Conservation (phyloP, 2,113 vertebrate species). For the Eublepharis macularius region DNA sequence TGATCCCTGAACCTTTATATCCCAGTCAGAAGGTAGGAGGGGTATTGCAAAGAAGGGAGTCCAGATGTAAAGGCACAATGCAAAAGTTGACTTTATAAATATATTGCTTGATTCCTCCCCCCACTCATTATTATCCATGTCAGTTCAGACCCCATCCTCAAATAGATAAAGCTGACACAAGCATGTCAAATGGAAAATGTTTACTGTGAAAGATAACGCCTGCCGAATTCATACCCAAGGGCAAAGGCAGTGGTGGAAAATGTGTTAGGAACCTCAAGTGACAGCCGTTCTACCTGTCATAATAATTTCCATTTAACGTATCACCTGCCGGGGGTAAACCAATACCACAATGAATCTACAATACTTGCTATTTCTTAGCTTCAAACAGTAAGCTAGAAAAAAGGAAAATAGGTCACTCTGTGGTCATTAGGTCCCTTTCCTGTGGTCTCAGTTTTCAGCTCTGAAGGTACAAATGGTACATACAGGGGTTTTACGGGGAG, state of each 20-base stretch:
- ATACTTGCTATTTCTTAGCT: neutral
- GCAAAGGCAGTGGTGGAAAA: slow-evolving; percentile 38
- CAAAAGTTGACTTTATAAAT: too few species aligned
- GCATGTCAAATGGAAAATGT: slow-evolving; percentile 7
- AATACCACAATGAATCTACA: slow-evolving; percentile 24
- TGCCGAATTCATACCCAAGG: neutral
- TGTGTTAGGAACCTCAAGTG: neutral
- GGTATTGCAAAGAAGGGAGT: too few species aligned
- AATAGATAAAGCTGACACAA: neutral
- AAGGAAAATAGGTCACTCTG: neutral
- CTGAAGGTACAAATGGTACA: accelerated
- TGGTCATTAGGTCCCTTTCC: neutral
- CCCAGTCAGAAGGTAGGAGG: too few species aligned
- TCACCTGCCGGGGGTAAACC: slow-evolving; percentile 26
- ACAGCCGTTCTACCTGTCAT: accelerated
- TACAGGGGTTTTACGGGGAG: too few species aligned
- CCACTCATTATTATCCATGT: too few species aligned
- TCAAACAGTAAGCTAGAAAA: accelerated
- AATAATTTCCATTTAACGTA: slow-evolving; percentile 5
- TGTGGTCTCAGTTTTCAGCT: neutral
- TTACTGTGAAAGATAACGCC: slow-evolving; percentile 4
- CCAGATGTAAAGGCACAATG: too few species aligned
- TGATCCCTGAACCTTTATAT: too few species aligned
- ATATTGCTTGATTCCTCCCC: neutral
- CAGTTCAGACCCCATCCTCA: too few species aligned